phyloP scores from a whole-genome alignment of 92 coral and sea anemone genomes.

The Diadumene lineata region DNA sequence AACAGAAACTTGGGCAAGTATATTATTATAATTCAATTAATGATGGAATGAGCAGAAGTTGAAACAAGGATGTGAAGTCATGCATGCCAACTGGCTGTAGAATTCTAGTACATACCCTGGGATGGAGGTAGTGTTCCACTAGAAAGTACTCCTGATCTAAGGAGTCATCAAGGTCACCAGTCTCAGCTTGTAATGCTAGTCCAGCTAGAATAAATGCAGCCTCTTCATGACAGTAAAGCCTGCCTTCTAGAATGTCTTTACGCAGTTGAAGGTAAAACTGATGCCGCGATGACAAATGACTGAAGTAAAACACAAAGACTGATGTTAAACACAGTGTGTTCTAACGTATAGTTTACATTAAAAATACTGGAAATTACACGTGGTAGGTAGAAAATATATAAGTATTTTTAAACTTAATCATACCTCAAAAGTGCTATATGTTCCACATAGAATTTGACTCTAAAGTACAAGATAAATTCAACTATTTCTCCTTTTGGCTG shows the following conservation, averaged over 20 bases:
- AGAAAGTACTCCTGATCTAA: constrained; percentile 84
- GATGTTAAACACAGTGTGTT: too few species aligned
- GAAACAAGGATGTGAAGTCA: too few species aligned
- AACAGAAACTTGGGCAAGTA: too few species aligned
- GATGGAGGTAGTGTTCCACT: constrained; percentile 82
- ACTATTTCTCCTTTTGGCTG: constrained; percentile 74
- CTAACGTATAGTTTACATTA: too few species aligned
- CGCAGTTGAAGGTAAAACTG: constrained; percentile 96
- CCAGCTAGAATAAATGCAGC: constrained; percentile 84
- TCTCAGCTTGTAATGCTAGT: constrained; percentile 94
- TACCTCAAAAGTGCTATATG: constrained; percentile 79
- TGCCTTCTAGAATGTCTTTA: constrained; percentile 70
- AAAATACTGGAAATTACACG: too few species aligned
- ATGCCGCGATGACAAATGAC: constrained; percentile 79
- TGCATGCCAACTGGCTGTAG: too few species aligned
- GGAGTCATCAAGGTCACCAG: constrained; percentile 69
- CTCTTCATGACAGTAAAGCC: constrained; percentile 87
- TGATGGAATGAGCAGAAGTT: too few species aligned
- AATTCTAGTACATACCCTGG: constrained; percentile 67
- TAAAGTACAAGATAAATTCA: constrained; percentile 72
- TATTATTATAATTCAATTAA: too few species aligned
- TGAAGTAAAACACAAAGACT: constrained; percentile 14
- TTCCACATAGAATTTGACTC: constrained; percentile 96
- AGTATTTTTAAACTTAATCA: not conserved
- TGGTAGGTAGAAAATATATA: too few species aligned